Conservation (phyloP, 2,797 vertebrate genomes). For the Leptatherina wallacei region DNA sequence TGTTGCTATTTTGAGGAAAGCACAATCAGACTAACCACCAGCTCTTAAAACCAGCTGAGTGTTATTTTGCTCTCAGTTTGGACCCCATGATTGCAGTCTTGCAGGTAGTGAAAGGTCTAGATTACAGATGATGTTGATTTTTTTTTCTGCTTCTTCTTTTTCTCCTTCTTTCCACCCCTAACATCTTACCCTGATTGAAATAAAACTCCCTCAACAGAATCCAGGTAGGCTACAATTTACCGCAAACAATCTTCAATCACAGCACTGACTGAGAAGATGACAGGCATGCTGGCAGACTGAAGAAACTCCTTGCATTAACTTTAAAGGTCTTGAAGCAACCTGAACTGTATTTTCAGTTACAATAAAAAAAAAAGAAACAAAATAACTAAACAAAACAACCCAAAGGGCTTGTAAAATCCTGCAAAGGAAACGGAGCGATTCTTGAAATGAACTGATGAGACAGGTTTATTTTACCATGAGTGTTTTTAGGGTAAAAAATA, state of each 20-base stretch:
- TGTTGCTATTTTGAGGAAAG: slow-evolving; percentile 60
- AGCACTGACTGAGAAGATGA: neutral
- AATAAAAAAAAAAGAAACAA: neutral
- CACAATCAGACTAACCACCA: slow-evolving; percentile 16
- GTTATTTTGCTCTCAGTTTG: slow-evolving; percentile 39
- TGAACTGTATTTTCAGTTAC: neutral
- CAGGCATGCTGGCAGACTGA: neutral
- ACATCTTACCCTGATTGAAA: slow-evolving; percentile 19
- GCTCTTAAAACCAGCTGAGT: slow-evolving; percentile 40
- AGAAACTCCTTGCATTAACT: neutral
- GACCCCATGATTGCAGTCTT: slow-evolving; percentile 49
- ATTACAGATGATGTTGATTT: slow-evolving; percentile 37
- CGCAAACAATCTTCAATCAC: neutral
- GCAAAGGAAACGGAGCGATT: slow-evolving; percentile 9
- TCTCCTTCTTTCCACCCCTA: neutral
- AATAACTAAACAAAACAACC: neutral
- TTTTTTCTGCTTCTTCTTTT: slow-evolving; percentile 12
- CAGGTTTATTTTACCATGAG: slow-evolving; percentile 26
- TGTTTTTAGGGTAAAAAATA: slow-evolving; percentile 19
- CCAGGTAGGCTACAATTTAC: neutral
- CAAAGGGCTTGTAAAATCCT: slow-evolving; percentile 1
- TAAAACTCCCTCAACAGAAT: neutral
- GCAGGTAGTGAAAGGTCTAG: slow-evolving; percentile 38
- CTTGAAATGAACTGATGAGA: neutral
- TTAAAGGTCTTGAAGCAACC: neutral